These are phyloP conservation scores for Catocala fraxini DNA, from an alignment of 2,888 invertebrate species.

Conservation along the genomic window DNA sequence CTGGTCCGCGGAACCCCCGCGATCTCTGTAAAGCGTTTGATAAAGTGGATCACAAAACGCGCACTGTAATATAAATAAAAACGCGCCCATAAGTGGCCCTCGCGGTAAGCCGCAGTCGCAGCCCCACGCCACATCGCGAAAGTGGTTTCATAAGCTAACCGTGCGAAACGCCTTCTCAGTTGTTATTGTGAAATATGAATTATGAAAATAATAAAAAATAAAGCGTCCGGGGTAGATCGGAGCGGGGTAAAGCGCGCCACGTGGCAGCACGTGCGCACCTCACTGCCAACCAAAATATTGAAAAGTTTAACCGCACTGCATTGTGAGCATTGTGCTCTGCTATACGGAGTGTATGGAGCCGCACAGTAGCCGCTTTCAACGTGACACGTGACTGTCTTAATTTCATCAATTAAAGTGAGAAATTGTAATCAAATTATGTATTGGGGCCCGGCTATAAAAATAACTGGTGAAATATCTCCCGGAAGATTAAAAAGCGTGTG, in stretches of 20 bases:
- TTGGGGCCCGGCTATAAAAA: slow-evolving; percentile 16
- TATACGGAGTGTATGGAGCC: slow-evolving; percentile 30
- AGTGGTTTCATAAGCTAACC: slow-evolving; percentile 85
- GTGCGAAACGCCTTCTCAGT: slow-evolving; percentile 86
- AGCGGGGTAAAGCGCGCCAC: slow-evolving; percentile 81
- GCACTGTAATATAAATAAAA: slow-evolving; percentile 83
- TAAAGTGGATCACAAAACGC: slow-evolving; percentile 86
- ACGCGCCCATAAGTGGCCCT: slow-evolving; percentile 81
- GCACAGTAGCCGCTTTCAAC: slow-evolving; percentile 63
- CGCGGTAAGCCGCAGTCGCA: slow-evolving; percentile 76
- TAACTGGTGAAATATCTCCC: slow-evolving; percentile 22
- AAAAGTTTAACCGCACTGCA: slow-evolving; percentile 79
- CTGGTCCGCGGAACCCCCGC: slow-evolving; percentile 79
- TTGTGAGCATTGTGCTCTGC: slow-evolving; percentile 51
- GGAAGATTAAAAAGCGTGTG: slow-evolving; percentile 12
- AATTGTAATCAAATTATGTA: slow-evolving; percentile 69
- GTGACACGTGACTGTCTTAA: slow-evolving; percentile 81
- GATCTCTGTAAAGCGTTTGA: slow-evolving; percentile 84
- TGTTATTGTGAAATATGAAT: slow-evolving; percentile 87
- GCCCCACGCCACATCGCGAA: slow-evolving; percentile 61
- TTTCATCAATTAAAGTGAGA: slow-evolving; percentile 72
- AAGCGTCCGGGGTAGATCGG: slow-evolving; percentile 64
- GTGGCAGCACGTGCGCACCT: slow-evolving; percentile 79
- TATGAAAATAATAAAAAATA: slow-evolving; percentile 88
- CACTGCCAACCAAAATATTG: slow-evolving; percentile 81